Evolutionary conservation across 2,797 vertebrate genomes (phyloP).

Genomic region (Nothura maculosa): DNA sequence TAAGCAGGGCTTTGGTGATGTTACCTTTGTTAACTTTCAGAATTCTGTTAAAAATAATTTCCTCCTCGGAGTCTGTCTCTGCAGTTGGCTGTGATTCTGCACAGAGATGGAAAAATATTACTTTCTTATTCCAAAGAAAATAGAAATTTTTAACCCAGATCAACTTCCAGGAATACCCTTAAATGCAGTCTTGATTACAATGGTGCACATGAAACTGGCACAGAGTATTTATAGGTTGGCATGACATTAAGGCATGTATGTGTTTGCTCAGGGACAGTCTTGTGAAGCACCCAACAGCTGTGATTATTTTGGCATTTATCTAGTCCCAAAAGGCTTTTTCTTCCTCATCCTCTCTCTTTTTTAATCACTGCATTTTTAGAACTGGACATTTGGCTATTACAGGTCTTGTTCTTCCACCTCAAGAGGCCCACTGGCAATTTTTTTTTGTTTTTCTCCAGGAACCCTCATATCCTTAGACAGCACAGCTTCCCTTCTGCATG

Average conservation of each 20-base stretch:
- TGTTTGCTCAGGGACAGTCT: not conserved
- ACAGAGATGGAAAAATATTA: not conserved
- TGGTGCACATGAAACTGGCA: not conserved
- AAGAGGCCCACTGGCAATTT: not conserved
- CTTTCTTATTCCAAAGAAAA: not conserved
- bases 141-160: not conserved
- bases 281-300: not conserved
- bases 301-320: not conserved
- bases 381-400: not conserved
- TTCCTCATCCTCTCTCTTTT: not conserved
- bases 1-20: not conserved
- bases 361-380: not conserved
- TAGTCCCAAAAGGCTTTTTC: not conserved
- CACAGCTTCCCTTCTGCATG: not conserved
- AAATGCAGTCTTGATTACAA: rapidly evolving
- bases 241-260: not conserved
- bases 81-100: constrained; percentile 29
- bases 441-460: not conserved
- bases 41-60: constrained; percentile 63
- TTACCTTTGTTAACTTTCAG: constrained; percentile 67
- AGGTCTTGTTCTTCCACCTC: not conserved
- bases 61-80: not conserved
- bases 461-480: not conserved
- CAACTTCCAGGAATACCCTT: not conserved
- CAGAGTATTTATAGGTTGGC: not conserved